These are phyloP conservation scores for Drosophila eohydei DNA, from an alignment of 2,888 invertebrate genomes.

Conservation along the genomic window DNA sequence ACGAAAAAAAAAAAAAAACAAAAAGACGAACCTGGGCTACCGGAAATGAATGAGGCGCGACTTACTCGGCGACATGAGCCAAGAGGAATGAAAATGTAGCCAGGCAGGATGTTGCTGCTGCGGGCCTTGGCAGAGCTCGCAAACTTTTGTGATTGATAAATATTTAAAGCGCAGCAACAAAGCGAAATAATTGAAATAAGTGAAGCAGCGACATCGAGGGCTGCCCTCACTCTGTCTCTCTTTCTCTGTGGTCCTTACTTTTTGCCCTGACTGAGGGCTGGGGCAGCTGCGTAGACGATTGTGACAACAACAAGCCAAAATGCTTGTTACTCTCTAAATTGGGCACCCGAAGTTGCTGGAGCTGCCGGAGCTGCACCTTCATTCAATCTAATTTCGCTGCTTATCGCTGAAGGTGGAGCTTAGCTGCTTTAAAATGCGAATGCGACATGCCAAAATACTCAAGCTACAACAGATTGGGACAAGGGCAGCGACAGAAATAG, in stretches of 20 bases:
- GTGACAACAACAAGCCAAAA: conserved; percentile 67
- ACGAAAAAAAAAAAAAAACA: not conserved
- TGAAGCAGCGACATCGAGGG: conserved; percentile 80
- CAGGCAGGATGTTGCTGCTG: conserved; percentile 7
- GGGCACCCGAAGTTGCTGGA: conserved; percentile 31
- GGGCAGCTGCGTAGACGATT: conserved; percentile 49
- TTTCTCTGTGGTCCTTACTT: not conserved
- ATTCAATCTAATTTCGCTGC: conserved; percentile 80
- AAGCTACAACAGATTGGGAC: conserved; percentile 73
- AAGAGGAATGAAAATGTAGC: conserved; percentile 1
- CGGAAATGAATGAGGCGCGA: conserved; percentile 52
- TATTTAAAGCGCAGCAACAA: conserved; percentile 85
- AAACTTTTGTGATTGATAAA: conserved; percentile 85
- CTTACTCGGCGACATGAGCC: conserved; percentile 1
- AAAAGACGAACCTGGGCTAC: conserved; percentile 11
- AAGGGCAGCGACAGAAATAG: conserved; percentile 49
- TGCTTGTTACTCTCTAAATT: conserved; percentile 60
- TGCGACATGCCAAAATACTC: conserved; percentile 81
- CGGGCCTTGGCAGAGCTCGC: conserved; percentile 75
- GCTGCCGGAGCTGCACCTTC: conserved; percentile 59
- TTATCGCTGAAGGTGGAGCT: conserved; percentile 78
- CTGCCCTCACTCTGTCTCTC: conserved; percentile 40
- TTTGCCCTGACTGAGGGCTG: not conserved
- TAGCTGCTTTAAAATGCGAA: conserved; percentile 81
- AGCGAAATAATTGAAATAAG: conserved; percentile 85